Base-by-base conservation (phyloP, 1,140 invertebrate genomes). In the Trachymyrmex septentrionalis region DNA sequence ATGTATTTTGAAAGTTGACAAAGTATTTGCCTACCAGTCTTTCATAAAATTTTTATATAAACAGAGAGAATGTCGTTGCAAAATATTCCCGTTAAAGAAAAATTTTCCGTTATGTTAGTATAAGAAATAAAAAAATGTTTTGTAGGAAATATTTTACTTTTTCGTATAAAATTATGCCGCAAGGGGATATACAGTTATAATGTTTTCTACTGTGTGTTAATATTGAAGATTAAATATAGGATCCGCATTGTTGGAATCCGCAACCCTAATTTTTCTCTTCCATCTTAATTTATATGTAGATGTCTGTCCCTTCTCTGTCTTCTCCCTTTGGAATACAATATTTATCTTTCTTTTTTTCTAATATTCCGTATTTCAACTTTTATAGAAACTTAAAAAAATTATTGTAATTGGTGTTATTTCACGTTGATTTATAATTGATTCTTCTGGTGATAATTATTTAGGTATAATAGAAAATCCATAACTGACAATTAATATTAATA, bases 331-430 rank as follows among this genome's bases (percentile, higher is more conserved):
- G 30, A 21, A 76, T 12, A 44, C 21, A n/a, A 78, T 14, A 30
- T 66, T 21, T 64, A 48, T 50, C 6, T 30, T 1, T 21, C 9
- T 66, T 2, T 21, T n/a, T 53, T 61, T 38, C 19, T 5, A 19
- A 53, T 77, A 64, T 78, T 78, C 27, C 27, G 19, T 27, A 16
- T 48, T 48, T 78, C 24, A 78, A 66, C 50, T 78, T 12, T 19
- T 27, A 16, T 44, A 21, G 19, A 78, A 27, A 50, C 6, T 34
- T n/a, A 9, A 66, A 69, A 78, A 78, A 61, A 59, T 50, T 78
- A 24, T 4, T 6, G 2, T 77, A 5, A 2, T 30, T 0, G 10
- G n/a, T 27, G 12, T n/a, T 50, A 66, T 78, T 78, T 78, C 3
- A 77, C 24, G 19, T 30, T 10, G 2, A 12, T 10, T 14, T 27